These are phyloP conservation scores for Polyommatus icarus DNA, from an alignment of 2,888 invertebrate genomes.

Conservation along the genomic window DNA sequence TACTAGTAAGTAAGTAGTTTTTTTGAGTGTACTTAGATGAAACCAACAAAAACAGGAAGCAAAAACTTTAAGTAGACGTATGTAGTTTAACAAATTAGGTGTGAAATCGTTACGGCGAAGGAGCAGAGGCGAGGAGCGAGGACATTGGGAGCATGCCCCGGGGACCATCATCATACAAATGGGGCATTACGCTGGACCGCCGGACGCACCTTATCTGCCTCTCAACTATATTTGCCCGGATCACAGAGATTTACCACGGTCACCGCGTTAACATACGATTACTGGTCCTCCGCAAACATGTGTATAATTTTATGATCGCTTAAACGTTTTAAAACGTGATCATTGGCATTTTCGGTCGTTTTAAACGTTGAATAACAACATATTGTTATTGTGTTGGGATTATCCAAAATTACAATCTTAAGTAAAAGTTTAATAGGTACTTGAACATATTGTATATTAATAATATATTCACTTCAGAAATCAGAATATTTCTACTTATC, in stretches of 20 bases:
- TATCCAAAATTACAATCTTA: not conserved
- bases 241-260: conserved; percentile 78
- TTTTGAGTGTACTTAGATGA: not conserved
- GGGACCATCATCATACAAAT: conserved; percentile 77
- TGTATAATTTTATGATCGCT: conserved; percentile 62
- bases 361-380: not conserved
- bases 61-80: conserved; percentile 3
- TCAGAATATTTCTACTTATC: no score
- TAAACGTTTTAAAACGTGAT: conserved; percentile 37
- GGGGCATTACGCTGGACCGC: conserved; percentile 64
- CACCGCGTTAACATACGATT: conserved; percentile 72
- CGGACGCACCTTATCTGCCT: conserved; percentile 77
- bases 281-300: conserved; percentile 74
- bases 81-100: conserved; percentile 23
- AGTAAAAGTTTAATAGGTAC: not conserved
- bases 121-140: conserved; percentile 39
- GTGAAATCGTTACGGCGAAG: conserved; percentile 24
- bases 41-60: not conserved
- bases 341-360: conserved; percentile 9
- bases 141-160: conserved; percentile 50
- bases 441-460: no score
- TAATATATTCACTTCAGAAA: no score
- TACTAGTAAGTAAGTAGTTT: not conserved
- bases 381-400: not conserved
- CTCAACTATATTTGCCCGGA: conserved; percentile 78